A percentile compares a stretch with the other conserved stretches of the same genome.
Conservation (phyloP, 2,797 vertebrate species). For the Sus cebifrons region DNA sequence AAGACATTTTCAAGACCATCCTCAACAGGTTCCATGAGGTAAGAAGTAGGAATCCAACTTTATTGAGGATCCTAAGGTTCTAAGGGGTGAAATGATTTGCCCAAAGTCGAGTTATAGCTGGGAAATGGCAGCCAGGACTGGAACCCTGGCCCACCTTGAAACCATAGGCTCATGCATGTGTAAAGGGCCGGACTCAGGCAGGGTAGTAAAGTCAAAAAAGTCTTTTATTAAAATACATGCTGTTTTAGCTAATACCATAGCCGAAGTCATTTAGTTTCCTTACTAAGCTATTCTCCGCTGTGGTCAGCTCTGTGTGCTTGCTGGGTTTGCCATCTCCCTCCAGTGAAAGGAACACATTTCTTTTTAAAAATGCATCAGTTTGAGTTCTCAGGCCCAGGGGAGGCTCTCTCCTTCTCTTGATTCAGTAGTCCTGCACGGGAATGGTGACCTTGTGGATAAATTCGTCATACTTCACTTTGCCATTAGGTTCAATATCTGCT, state of each 20-base stretch:
- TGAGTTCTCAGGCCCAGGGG: background rate
- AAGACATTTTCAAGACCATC: background rate
- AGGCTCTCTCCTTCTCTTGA: background rate
- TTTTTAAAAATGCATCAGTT: background rate
- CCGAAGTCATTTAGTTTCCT: background rate
- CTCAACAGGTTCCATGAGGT: background rate
- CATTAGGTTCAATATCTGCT: slow-evolving; percentile 92
- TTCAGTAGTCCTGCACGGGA: slow-evolving; percentile 93
- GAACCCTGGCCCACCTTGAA: background rate
- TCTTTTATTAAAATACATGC: slow-evolving; percentile 47
- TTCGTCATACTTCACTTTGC: slow-evolving; percentile 94
- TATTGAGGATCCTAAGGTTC: background rate
- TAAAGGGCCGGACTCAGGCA: background rate
- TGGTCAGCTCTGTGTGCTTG: too few relatives aligned
- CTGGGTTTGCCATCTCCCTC: background rate
- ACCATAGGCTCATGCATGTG: background rate
- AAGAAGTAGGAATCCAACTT: background rate
- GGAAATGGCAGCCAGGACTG: background rate
- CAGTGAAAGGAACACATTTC: slow-evolving; percentile 25
- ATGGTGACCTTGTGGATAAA: slow-evolving; percentile 93
- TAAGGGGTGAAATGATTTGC: background rate
- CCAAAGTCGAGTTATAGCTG: background rate
- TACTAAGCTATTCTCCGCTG: background rate
- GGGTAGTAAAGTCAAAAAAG: background rate
- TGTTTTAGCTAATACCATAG: too few relatives aligned